phyloP scores from a whole-genome alignment of 2,797 vertebrate species.

The Neopelma chrysocephalum region DNA sequence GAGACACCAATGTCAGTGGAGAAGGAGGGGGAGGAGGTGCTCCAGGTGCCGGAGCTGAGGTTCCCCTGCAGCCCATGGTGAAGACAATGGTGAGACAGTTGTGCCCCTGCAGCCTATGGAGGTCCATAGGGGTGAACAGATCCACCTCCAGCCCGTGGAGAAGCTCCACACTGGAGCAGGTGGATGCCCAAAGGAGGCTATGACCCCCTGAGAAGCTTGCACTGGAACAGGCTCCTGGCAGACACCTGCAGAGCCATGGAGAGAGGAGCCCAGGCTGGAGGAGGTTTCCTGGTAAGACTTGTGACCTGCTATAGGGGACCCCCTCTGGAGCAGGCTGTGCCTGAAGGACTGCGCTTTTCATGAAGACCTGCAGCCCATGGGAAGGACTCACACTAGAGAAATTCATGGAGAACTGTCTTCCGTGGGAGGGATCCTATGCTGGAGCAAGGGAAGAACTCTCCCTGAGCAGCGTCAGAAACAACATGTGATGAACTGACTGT shows the following conservation, averaged over 20 bases:
- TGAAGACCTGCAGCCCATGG: background rate
- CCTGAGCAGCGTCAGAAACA: background rate
- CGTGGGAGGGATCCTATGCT: accelerated
- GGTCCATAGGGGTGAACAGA: background rate
- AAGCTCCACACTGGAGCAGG: accelerated
- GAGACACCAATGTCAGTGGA: background rate
- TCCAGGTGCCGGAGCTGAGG: background rate
- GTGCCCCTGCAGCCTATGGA: background rate
- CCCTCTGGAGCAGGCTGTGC: background rate
- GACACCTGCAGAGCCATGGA: background rate
- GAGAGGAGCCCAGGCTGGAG: background rate
- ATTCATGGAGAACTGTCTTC: background rate
- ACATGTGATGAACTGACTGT: background rate
- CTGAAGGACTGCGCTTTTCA: background rate
- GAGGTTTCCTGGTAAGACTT: background rate
- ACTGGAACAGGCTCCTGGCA: background rate
- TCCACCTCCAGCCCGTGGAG: background rate
- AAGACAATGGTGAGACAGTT: background rate
- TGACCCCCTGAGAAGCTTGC: background rate
- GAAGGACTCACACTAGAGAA: background rate
- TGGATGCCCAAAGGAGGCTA: background rate
- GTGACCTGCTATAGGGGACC: no score
- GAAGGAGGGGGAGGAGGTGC: background rate
- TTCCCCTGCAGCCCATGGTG: background rate
- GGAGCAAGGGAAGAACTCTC: background rate